Percentiles rank a stretch among this genome's conserved stretches.
phyloP scores from a whole-genome alignment of 2,888 invertebrate genomes.

The Ctena decussata region DNA sequence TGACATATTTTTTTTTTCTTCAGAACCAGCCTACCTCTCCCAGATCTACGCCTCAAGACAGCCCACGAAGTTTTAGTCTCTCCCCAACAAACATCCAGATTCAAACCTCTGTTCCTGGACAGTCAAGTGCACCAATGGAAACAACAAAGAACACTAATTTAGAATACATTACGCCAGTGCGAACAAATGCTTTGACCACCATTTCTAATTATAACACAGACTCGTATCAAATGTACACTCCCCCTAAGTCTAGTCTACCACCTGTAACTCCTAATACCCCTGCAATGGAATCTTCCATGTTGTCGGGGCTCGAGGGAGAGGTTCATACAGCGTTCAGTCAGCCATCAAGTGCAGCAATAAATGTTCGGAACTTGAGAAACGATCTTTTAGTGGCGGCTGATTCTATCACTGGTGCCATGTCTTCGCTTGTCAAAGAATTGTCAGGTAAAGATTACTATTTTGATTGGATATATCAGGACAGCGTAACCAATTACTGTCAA shows the following conservation, averaged over 20 bases:
- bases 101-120: conserved; percentile 40
- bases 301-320: conserved; percentile 86
- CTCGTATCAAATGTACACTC: conserved; percentile 23
- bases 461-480: background rate
- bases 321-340: conserved; percentile 88
- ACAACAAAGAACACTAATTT: conserved; percentile 38
- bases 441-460: conserved; percentile 45
- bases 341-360: conserved; percentile 66
- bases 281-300: conserved; percentile 72
- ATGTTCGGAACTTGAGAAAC: conserved; percentile 87
- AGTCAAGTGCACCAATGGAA: conserved; percentile 58
- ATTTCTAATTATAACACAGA: background rate
- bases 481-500: no score
- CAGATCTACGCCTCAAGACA: conserved; percentile 82
- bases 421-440: conserved; percentile 97
- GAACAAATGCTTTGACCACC: background rate
- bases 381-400: conserved; percentile 98
- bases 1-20: conserved; percentile 18
- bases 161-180: background rate
- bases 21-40: conserved; percentile 85
- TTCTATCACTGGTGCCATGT: conserved; percentile 99
- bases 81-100: conserved; percentile 75
- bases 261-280: conserved; percentile 68
- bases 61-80: conserved; percentile 77
- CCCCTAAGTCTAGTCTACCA: conserved; percentile 59